A percentile compares a stretch with the other conserved stretches of the same genome.
Conservation (phyloP, 2,888 invertebrate genomes). For the Amiota mariae region DNA sequence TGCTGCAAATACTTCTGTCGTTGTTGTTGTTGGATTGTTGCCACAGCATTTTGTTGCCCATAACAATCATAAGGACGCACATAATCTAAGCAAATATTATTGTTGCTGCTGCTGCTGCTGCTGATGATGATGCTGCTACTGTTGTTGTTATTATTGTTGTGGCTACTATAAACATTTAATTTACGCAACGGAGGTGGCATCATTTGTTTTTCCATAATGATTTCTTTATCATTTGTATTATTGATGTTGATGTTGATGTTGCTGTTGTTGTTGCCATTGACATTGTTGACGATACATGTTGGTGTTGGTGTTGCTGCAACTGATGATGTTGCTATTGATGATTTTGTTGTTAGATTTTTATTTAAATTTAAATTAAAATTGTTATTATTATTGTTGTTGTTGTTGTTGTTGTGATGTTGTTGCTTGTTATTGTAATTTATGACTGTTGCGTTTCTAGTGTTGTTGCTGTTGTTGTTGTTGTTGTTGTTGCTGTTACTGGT, state of each 20-base stretch:
- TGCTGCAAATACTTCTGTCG: conserved; percentile 31
- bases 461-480: conserved; percentile 37
- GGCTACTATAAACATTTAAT: conserved; percentile 35
- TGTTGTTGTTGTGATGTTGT: conserved; percentile 40
- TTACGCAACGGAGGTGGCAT: conserved; percentile 65
- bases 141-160: conserved; percentile 34
- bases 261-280: conserved; percentile 47
- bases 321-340: conserved; percentile 21
- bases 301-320: conserved; percentile 50
- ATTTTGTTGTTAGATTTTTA: conserved; percentile 29
- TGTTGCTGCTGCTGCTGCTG: conserved; percentile 36
- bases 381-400: conserved; percentile 14
- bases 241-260: conserved; percentile 44
- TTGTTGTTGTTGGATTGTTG: conserved; percentile 31
- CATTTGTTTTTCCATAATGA: conserved; percentile 51
- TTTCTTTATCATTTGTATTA: conserved; percentile 39
- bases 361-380: conserved; percentile 30
- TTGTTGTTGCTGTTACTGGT: conserved; percentile 36
- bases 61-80: conserved; percentile 57
- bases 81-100: conserved; percentile 37
- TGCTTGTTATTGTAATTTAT: conserved; percentile 35
- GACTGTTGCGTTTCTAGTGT: conserved; percentile 6
- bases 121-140: conserved; percentile 41
- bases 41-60: conserved; percentile 45
- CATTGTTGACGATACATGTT: conserved; percentile 51